Base-by-base conservation (phyloP, 1,140 invertebrate species). In the Procambarus virginalis region DNA sequence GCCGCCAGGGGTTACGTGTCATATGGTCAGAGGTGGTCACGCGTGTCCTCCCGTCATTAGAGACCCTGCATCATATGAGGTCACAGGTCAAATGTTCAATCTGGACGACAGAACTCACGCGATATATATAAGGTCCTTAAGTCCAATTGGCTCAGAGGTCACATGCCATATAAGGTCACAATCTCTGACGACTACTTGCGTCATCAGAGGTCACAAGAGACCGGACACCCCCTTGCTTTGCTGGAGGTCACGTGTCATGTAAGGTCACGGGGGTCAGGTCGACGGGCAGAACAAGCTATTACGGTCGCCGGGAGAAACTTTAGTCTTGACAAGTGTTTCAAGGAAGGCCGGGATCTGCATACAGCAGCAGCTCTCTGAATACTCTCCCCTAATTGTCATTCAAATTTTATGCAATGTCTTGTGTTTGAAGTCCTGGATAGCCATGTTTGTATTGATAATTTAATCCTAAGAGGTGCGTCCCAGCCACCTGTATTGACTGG, bases 361-460 rank as follows among this genome's bases (percentile, higher is more conserved):
- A 82, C 80, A 51, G 84, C 49, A 60, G 12, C 84, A 76, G 22
- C 45, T 17, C 55, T 3, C 34, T 58, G 45, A 81, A 81, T 81
- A 51, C 78, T 58, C 48, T 20, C 64, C 49, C 45, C 60, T 73
- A 17, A 88, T 88, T 88, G 78, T 75, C 86, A 88, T 88, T 88
- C 86, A 88, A 88, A 88, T 88, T 73, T 81, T 88, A 88, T 88
- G 81, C 86, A 88, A 75, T 81, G 78, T 88, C 86, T 88, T 88
- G 86, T 88, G 86, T 88, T 88, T 88, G 86, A 88, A 77, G 86
- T 80, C 77, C 68, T 88, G 86, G 86, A 75, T 82, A 60, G 86
- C 78, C 76, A 55, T 76, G 86, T 88, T 88, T 88, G 68, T 78
- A 88, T 73, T 88, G 86, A 81, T 88, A 80, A 88, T 88, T 88